Evolutionary conservation across 2,888 invertebrate genomes (phyloP), one percentile per base, ranked within the genome.

Genomic region (Sylvicola cinctus): DNA sequence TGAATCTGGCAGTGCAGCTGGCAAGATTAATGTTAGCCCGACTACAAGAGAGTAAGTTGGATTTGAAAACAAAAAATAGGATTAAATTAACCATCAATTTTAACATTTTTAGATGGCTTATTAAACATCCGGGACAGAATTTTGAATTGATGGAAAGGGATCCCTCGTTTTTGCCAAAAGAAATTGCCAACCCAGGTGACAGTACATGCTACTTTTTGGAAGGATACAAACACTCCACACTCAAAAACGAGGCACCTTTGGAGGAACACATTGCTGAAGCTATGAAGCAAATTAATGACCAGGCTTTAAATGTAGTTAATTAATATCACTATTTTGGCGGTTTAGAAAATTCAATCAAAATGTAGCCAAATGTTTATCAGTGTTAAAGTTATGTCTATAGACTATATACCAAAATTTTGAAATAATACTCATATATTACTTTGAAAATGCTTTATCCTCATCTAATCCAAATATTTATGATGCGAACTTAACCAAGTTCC

Each of bases 1-100:
- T 49, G 93, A 93, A 55, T 90, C 90, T 0, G 75, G 84, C 28
- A 91, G 91, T 40, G 87, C 85, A 50, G 85, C 90, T 0, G 65
- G 85, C 45, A 74, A 73, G 55, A 83, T 90, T 51, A 90, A 93
- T 60, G 73, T 91, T 52, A 91, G 91, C 50, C 91, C 91, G 3
- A 88, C 87, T 8, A 90, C 91, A 30, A 74, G 81, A 54, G 69
- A 74, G 91, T 91, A 65, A 75, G 80, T 13, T 11, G 12, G 8
- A 26, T 31, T 29, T 27, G 23, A 15, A 36, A 31, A 16, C 29
- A 17, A 10, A 26, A 28, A 28, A n/a, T 31, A 32, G 16, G 27
- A 17, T 16, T 38, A 15, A 17, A 29, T 17, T 33, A 17, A 20
- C 4, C 13, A 32, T 30, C 37, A 27, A 31, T 32, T 32, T 34